phyloP scores from a whole-genome alignment of 2,113 vertebrate genomes.

The Sminthopsis crassicaudata region DNA sequence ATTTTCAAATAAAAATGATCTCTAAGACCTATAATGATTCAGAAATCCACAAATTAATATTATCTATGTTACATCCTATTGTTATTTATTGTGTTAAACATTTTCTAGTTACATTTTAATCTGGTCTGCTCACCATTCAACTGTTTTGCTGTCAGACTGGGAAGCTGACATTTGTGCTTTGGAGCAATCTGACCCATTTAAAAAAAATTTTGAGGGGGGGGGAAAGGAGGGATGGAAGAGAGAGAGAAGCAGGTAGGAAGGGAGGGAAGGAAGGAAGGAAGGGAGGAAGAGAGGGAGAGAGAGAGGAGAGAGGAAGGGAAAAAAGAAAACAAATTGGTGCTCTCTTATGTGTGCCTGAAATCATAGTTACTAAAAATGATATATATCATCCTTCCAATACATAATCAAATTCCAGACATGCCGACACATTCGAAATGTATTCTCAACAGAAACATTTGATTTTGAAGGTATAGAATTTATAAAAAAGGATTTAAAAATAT shows the following conservation, averaged over 20 bases:
- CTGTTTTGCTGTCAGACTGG: background rate
- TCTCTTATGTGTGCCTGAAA: background rate
- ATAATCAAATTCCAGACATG: background rate
- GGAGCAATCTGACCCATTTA: background rate
- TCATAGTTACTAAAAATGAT: background rate
- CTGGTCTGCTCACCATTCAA: background rate
- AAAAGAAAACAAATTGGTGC: background rate
- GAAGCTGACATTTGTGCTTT: background rate
- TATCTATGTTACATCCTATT: background rate
- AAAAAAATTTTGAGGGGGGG: background rate
- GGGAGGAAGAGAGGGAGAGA: too few species aligned
- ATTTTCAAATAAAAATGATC: background rate
- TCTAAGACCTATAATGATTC: background rate
- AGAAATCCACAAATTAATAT: background rate
- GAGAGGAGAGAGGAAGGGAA: too few species aligned
- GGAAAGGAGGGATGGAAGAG: too few species aligned
- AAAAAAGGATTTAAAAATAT: background rate
- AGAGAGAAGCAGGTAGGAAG: too few species aligned
- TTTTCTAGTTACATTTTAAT: background rate
- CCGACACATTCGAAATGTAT: background rate
- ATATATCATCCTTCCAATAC: background rate
- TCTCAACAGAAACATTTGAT: background rate
- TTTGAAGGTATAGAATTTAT: background rate
- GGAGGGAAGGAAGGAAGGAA: too few species aligned
- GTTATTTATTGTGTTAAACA: background rate